Evolutionary conservation across 1,140 invertebrate genomes (phyloP).

Genomic region (Sycophaga agraensis): DNA sequence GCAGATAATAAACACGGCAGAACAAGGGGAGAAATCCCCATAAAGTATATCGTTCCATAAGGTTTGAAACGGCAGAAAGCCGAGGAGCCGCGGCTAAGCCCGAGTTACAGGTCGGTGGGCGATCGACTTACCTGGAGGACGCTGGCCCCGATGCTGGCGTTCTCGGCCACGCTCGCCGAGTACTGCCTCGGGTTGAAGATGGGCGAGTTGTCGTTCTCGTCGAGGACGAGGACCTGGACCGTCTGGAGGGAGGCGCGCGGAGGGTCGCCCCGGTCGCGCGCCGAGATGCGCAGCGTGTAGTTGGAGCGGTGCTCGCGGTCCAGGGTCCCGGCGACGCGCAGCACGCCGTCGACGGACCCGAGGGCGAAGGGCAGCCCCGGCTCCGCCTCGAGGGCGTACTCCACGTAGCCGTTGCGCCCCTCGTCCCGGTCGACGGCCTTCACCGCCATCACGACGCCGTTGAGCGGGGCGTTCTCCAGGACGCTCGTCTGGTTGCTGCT

Average conservation of each 20-base stretch:
- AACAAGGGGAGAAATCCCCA: no score
- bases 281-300: conserved; percentile 79
- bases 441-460: conserved; percentile 87
- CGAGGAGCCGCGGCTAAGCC: no score
- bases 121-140: conserved; percentile 71
- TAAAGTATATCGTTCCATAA: no score
- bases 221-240: conserved; percentile 76
- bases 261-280: conserved; percentile 86
- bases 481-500: conserved; percentile 76
- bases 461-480: conserved; percentile 83
- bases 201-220: conserved; percentile 94
- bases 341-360: conserved; percentile 83
- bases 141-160: conserved; percentile 88
- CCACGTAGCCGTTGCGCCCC: conserved; percentile 89
- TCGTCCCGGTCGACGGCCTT: conserved; percentile 91
- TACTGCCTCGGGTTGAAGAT: conserved; percentile 88
- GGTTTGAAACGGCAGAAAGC: no score
- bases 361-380: conserved; percentile 72
- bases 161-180: conserved; percentile 84
- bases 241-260: conserved; percentile 70
- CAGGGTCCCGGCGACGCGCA: conserved; percentile 77
- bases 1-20: no score
- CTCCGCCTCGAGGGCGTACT: conserved; percentile 72
- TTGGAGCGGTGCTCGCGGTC: conserved; percentile 83
- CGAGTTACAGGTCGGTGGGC: no score